Evolutionary conservation across 2,113 vertebrate species (phyloP).

Genomic region (Paradoxurus hermaphroditus): DNA sequence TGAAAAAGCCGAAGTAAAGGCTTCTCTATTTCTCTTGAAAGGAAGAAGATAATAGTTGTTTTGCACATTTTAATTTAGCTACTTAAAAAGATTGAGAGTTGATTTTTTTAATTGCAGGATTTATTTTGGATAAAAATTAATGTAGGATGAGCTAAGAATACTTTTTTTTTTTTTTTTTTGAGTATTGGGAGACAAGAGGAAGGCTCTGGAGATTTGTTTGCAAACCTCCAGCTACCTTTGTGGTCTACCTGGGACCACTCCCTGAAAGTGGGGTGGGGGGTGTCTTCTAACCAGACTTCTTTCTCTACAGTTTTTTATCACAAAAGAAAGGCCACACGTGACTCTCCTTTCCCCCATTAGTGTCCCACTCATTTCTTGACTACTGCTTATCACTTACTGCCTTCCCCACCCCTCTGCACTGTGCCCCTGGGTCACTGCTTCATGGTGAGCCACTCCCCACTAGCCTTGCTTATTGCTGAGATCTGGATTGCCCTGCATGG

Average conservation of each 20-base stretch:
- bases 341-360: not conserved
- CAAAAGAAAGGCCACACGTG: not conserved
- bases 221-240: not conserved
- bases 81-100: conserved; percentile 61
- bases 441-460: not conserved
- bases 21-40: conserved; percentile 67
- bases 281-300: not conserved
- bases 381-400: not conserved
- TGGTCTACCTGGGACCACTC: not conserved
- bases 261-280: accelerated
- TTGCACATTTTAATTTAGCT: conserved; percentile 75
- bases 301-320: not conserved
- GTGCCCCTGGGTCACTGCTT: not conserved
- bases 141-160: conserved; percentile 57
- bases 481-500: not conserved
- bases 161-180: not conserved
- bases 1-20: conserved; percentile 67
- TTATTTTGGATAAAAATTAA: conserved; percentile 66
- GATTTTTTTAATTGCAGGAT: conserved; percentile 63
- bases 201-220: conserved; percentile 1
- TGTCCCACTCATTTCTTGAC: not conserved
- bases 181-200: conserved; percentile 3
- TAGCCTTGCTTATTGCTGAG: not conserved
- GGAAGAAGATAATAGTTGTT: conserved; percentile 64
- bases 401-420: not conserved